Percentiles rank a stretch among this genome's conserved stretches.
These are phyloP conservation scores for Cantharis flavilabris DNA, from an alignment of 2,888 invertebrate genomes.

Conservation along the genomic window DNA sequence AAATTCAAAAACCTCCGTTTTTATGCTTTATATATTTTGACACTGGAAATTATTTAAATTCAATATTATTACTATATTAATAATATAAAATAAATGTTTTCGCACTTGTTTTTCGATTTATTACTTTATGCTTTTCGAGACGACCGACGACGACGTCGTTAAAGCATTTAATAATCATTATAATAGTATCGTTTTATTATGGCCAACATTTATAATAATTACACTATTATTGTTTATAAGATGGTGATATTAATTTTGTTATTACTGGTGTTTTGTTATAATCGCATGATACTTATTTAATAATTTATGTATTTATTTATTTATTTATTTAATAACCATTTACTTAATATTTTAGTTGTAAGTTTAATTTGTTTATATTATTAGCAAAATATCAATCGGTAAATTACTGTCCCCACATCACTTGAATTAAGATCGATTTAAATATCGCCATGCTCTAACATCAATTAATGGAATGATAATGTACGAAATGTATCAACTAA, in stretches of 20 bases:
- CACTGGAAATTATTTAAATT: background rate
- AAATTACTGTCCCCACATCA: background rate
- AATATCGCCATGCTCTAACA: background rate
- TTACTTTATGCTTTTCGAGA: background rate
- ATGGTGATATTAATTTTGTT: background rate
- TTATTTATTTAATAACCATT: background rate
- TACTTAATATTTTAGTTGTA: background rate
- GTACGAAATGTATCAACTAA: background rate
- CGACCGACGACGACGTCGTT: background rate
- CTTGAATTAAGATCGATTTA: background rate
- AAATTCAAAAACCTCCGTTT: background rate
- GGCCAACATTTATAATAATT: background rate
- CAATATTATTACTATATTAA: background rate
- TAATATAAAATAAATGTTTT: background rate
- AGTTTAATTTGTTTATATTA: background rate
- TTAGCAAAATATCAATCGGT: background rate
- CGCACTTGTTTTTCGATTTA: background rate
- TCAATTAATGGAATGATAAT: background rate
- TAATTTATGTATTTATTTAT: too few species aligned
- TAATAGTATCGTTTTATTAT: background rate
- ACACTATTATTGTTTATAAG: background rate
- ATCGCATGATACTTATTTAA: background rate
- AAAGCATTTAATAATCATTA: background rate
- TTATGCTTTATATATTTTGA: background rate
- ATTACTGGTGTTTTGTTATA: background rate